A percentile compares a stretch with the other conserved stretches of the same genome.
Evolutionary conservation across 2,888 invertebrate species (phyloP).

Genomic region (Chrysopilus asiliformis): DNA sequence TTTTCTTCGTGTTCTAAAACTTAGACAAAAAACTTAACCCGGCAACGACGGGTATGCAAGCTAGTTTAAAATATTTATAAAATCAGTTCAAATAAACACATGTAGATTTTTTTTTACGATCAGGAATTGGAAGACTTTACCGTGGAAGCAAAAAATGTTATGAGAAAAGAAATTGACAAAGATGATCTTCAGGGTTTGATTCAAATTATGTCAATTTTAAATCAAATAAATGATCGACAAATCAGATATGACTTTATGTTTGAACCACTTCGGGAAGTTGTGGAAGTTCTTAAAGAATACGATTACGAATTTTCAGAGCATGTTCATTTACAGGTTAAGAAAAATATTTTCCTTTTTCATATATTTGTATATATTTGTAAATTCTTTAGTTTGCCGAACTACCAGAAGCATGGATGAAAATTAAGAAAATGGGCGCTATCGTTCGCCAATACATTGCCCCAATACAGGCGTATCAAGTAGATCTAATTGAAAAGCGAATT

Average conservation of each 20-base stretch:
- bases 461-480: conserved; percentile 76
- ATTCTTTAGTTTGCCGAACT: conserved; percentile 50
- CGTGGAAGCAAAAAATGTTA: conserved; percentile 53
- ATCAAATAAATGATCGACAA: conserved; percentile 63
- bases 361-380: too few species aligned
- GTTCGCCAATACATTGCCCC: conserved; percentile 80
- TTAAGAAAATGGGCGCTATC: conserved; percentile 69
- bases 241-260: conserved; percentile 77
- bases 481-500: conserved; percentile 70
- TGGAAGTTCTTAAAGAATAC: conserved; percentile 70
- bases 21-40: too few species aligned
- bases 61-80: conserved; percentile 3
- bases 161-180: conserved; percentile 59
- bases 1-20: too few species aligned
- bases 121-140: conserved; percentile 68
- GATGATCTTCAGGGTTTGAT: conserved; percentile 79
- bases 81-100: background rate
- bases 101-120: conserved; percentile 7
- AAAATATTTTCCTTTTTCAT: background rate
- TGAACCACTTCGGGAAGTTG: conserved; percentile 73
- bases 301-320: conserved; percentile 79
- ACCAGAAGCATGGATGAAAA: conserved; percentile 76
- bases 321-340: conserved; percentile 50
- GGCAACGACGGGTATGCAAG: too few species aligned
- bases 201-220: conserved; percentile 68